Percentiles rank a stretch among this genome's conserved stretches.
Conservation (phyloP, 92 coral and sea anemone species). For the Pocillopora meandrina region DNA sequence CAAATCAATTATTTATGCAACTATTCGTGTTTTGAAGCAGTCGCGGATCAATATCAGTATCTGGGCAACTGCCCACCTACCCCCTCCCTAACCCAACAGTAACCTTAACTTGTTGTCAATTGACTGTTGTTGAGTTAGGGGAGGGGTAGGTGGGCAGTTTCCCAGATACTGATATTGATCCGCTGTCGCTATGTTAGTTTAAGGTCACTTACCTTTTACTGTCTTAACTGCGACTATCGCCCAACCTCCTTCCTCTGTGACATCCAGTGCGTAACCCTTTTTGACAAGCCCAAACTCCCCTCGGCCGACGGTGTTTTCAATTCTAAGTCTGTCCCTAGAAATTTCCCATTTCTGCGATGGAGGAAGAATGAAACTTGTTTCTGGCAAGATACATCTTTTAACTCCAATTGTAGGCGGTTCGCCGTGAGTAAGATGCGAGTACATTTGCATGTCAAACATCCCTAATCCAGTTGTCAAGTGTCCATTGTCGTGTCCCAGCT, state of each 20-base stretch:
- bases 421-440: constrained; percentile 17
- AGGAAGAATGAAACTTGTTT: not conserved
- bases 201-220: not conserved
- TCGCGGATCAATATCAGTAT: too few species aligned
- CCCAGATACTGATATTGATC: too few species aligned
- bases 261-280: constrained; percentile 24
- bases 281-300: constrained; percentile 43
- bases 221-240: constrained; percentile 35
- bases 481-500: not conserved
- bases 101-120: too few species aligned
- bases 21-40: too few species aligned
- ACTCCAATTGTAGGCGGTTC: not conserved
- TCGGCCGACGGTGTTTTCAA: constrained; percentile 10
- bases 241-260: constrained; percentile 32
- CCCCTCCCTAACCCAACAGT: too few species aligned
- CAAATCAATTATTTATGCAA: too few species aligned
- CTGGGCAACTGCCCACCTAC: too few species aligned
- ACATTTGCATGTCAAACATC: not conserved
- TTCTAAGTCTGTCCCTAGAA: constrained; percentile 13
- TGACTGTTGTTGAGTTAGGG: too few species aligned
- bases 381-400: not conserved
- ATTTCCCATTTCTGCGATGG: constrained; percentile 25
- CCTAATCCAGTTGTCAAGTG: not conserved
- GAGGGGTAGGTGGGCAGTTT: too few species aligned
- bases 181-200: too few species aligned